A percentile compares a stretch with the other conserved stretches of the same genome.
Evolutionary conservation across 2,113 vertebrate genomes (phyloP).

Genomic region (Madoqua kirkii): DNA sequence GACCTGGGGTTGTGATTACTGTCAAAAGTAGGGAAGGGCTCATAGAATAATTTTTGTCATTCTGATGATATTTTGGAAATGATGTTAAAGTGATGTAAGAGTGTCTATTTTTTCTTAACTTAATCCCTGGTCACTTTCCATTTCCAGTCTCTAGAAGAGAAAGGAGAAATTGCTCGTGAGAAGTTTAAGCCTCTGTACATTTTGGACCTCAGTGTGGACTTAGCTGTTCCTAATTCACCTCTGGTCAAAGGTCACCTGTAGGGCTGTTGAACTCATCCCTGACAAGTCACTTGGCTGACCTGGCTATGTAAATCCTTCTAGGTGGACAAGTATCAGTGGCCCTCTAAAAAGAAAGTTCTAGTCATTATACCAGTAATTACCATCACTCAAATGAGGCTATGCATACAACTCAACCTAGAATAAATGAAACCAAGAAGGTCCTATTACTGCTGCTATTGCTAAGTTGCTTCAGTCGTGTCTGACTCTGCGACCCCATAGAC

Average conservation of each 20-base stretch:
- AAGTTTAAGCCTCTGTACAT: neutral
- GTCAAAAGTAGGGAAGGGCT: neutral
- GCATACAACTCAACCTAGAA: neutral
- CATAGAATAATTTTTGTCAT: neutral
- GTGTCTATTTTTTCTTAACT: neutral
- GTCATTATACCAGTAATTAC: neutral
- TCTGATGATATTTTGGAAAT: neutral
- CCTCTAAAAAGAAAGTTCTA: neutral
- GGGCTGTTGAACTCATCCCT: neutral
- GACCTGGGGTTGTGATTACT: neutral
- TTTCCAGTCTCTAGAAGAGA: neutral
- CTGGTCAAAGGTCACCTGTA: rapidly evolving
- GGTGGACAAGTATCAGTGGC: neutral
- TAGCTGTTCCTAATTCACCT: neutral
- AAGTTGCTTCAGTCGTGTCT: too few relatives aligned
- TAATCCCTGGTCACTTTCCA: neutral
- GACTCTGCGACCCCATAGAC: too few relatives aligned
- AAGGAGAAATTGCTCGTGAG: neutral
- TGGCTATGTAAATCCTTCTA: neutral
- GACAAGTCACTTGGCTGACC: neutral
- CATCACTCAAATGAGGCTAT: neutral
- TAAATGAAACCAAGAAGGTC: neutral
- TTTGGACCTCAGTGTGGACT: neutral
- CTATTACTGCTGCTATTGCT: too few relatives aligned
- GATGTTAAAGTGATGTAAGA: neutral